A percentile compares a stretch with the other conserved stretches of the same genome.
These are phyloP conservation scores for Tromatobia lineatoria DNA, from an alignment of 2,888 invertebrate species.

Conservation along the genomic window DNA sequence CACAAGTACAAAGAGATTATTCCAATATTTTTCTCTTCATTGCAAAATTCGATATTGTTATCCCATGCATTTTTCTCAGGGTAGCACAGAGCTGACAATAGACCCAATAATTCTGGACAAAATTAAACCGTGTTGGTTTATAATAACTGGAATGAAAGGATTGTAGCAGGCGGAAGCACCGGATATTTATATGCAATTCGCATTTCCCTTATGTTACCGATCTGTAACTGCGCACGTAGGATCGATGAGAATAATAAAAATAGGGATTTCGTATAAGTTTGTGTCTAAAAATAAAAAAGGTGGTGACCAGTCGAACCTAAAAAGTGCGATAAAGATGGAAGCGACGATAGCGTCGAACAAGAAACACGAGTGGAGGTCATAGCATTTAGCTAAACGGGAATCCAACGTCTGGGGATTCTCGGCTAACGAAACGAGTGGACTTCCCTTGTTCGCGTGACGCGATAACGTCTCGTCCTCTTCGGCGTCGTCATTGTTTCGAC, in stretches of 20 bases:
- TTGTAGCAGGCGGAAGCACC: not conserved
- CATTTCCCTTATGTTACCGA: not conserved
- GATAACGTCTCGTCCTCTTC: conserved; percentile 26
- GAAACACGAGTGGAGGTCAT: not conserved
- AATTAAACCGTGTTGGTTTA: not conserved
- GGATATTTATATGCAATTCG: conserved; percentile 16
- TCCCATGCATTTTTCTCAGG: no score
- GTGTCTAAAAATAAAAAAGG: conserved; percentile 38
- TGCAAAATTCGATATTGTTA: no score
- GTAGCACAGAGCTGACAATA: not conserved
- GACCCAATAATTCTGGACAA: not conserved
- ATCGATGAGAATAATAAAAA: conserved; percentile 45
- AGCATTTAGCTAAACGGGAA: conserved; percentile 18
- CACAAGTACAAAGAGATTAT: no score
- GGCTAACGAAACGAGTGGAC: not conserved
- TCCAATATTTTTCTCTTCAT: no score
- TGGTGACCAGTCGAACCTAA: conserved; percentile 30
- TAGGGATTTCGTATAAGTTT: conserved; percentile 29
- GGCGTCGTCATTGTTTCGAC: conserved; percentile 13
- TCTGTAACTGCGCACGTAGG: conserved; percentile 10
- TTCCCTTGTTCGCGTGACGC: conserved; percentile 47
- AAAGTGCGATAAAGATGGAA: conserved; percentile 43
- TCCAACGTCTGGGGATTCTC: not conserved
- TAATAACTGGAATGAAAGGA: not conserved
- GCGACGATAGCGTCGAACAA: conserved; percentile 15